Percentiles rank a stretch among this genome's conserved stretches.
Evolutionary conservation across 2,888 invertebrate genomes (phyloP).

Genomic region (Agapostemon virescens): DNA sequence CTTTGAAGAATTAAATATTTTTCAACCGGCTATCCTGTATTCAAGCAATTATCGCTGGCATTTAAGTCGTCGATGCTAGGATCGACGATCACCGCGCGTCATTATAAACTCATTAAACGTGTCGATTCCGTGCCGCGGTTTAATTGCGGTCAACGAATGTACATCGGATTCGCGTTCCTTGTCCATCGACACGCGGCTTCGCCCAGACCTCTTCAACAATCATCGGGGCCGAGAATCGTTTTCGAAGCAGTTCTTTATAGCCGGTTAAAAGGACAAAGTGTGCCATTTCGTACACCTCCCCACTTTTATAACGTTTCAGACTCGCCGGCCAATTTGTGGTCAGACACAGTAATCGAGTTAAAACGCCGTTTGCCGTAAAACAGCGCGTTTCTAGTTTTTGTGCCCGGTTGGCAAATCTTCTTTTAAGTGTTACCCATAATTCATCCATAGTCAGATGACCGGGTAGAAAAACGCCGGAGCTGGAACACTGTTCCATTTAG

Average conservation of each 20-base stretch:
- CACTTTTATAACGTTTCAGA: constrained; percentile 30
- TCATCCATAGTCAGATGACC: constrained; percentile 43
- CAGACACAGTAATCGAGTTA: constrained; percentile 47
- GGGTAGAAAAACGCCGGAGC: constrained; percentile 26
- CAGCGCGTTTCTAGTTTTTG: constrained; percentile 55
- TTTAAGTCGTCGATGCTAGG: constrained; percentile 44
- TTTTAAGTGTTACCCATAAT: constrained; percentile 62
- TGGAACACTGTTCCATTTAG: constrained; percentile 44
- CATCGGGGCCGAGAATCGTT: constrained; percentile 18
- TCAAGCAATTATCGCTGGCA: constrained; percentile 27
- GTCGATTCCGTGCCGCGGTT: constrained; percentile 27
- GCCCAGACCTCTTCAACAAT: constrained; percentile 6
- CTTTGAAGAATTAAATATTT: not conserved
- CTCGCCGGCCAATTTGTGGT: constrained; percentile 39
- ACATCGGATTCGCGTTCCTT: not conserved
- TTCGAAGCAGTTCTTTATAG: constrained; percentile 30
- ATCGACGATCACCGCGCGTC: constrained; percentile 38
- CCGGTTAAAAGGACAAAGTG: constrained; percentile 32
- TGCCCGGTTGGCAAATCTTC: constrained; percentile 58
- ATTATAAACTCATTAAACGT: constrained; percentile 62
- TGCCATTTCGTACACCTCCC: constrained; percentile 30
- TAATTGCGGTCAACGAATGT: constrained; percentile 46
- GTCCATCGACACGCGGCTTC: not conserved
- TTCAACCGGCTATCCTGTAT: not conserved
- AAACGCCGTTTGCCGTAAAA: constrained; percentile 35